These are phyloP conservation scores for Mystacides longicornis DNA, from an alignment of 2,888 invertebrate species.

Conservation along the genomic window DNA sequence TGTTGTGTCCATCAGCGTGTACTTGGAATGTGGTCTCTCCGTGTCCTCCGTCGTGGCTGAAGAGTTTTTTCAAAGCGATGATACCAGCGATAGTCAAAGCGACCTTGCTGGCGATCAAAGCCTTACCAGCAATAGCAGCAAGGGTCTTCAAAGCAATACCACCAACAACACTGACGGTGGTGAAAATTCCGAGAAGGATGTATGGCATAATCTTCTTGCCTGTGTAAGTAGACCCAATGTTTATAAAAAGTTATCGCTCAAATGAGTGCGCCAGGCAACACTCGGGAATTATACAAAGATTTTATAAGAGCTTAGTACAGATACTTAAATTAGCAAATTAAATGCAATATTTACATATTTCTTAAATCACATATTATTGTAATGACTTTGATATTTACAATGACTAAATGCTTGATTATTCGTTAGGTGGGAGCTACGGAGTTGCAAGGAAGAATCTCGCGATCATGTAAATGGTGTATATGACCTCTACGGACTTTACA, in stretches of 20 bases:
- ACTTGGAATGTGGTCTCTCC: conserved; percentile 62
- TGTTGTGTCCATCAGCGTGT: conserved; percentile 59
- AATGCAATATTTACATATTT: too few relatives aligned
- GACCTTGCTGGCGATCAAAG: conserved; percentile 64
- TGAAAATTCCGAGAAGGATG: conserved; percentile 53
- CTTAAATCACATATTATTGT: too few relatives aligned
- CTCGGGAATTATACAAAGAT: too few relatives aligned
- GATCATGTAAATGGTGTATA: neutral
- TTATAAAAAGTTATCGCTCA: too few relatives aligned
- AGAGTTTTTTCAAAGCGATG: conserved; percentile 64
- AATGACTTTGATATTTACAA: too few relatives aligned
- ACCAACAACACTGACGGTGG: conserved; percentile 60
- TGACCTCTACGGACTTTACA: neutral
- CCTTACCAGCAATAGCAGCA: conserved; percentile 63
- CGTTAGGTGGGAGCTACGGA: too few relatives aligned
- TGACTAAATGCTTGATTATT: too few relatives aligned
- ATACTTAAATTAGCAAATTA: too few relatives aligned
- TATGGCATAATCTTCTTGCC: conserved; percentile 53
- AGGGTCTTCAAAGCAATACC: conserved; percentile 63
- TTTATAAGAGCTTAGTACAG: too few relatives aligned
- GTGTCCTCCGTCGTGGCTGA: conserved; percentile 56
- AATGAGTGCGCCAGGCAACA: too few relatives aligned
- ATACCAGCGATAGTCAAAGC: conserved; percentile 66
- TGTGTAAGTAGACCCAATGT: conserved; percentile 24
- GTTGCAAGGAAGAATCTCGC: neutral